Base-by-base conservation (phyloP, 2,113 vertebrate species). In the Stigmatopora argus region DNA sequence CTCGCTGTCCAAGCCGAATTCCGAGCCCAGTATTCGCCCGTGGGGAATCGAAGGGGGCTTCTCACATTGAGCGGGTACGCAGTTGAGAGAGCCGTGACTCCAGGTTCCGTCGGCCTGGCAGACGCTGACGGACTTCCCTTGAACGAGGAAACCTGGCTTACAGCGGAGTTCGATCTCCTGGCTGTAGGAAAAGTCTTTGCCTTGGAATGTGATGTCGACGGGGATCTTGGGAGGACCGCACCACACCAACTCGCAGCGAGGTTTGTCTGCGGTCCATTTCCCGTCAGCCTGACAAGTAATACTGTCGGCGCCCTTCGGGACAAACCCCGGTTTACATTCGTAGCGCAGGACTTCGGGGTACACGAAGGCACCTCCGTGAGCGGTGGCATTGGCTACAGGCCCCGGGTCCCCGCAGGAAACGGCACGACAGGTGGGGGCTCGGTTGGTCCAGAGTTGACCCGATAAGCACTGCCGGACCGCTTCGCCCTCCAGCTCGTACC, bases 91-190 rank as follows among this genome's bases (percentile, higher is more conserved):
- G 1, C 64, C 41, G 38, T 92, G 92, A 81, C 93, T 98, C 97
- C 97, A 99, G 69, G 79, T 93, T 53, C 94, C 93, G 8, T 95
- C 90, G 38, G 88, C 90, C 73, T 93, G 93, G 72, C 97, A 99
- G 45, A 92, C 65, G 60, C 91, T 93, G 19, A 65, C 82, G 1
- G 79, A 79, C 59, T 88, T 82, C 3, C 94, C 96, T 56, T 91
- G 78, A 23, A 98, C 78, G 14, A 91, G 44, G 60, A 94, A 97
- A 7, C 97, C 96, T 52, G 90, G 45, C 0, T 71, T 86, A 83
- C 97, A 99, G 46, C 75, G 87, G 52, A 95, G 93, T 45, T 92
- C 78, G 34, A 91, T 64, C 35, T 62, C 81, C 14, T 79, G 90
- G 53, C 89, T 91, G 73, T 93, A 98, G 0, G 85, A 93, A 67